A percentile compares a stretch with the other conserved stretches of the same genome.
phyloP scores from a whole-genome alignment of 2,797 vertebrate species.

The Philypnodon macrostomus region DNA sequence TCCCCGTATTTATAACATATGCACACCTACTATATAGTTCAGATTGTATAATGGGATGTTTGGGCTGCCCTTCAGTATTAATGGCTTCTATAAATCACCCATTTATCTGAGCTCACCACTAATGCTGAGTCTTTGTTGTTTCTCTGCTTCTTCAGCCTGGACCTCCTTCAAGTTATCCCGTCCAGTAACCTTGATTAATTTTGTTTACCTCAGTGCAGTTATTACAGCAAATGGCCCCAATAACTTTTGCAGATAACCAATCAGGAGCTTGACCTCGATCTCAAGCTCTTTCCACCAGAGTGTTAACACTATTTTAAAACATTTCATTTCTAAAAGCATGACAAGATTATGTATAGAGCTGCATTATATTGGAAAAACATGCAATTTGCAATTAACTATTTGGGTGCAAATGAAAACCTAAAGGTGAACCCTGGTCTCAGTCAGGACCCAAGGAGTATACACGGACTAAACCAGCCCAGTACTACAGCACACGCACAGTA shows the following conservation, averaged over 20 bases:
- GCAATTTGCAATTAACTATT: too few species aligned
- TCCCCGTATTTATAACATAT: conserved; percentile 10
- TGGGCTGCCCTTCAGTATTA: conserved; percentile 51
- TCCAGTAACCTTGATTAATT: conserved; percentile 72
- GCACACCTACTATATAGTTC: conserved; percentile 40
- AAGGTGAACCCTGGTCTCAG: too few species aligned
- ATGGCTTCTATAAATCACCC: conserved; percentile 69
- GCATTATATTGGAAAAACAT: too few species aligned
- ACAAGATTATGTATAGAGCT: too few species aligned
- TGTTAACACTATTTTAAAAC: conserved; percentile 29
- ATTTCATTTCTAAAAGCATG: too few species aligned
- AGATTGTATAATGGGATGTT: conserved; percentile 60
- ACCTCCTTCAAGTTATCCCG: conserved; percentile 45
- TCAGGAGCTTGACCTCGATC: conserved; percentile 31
- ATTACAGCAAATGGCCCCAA: conserved; percentile 42
- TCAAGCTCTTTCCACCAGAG: conserved; percentile 21
- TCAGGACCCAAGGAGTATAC: too few species aligned
- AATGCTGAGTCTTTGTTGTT: conserved; percentile 33
- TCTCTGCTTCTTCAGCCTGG: conserved; percentile 33
- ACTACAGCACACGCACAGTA: too few species aligned
- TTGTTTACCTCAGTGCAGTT: conserved; percentile 64
- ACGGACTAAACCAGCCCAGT: too few species aligned
- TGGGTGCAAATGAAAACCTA: too few species aligned
- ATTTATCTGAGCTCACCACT: conserved; percentile 48
- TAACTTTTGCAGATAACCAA: conserved; percentile 53